Evolutionary conservation across 2,113 vertebrate genomes (phyloP).

Genomic region (Grus americana): DNA sequence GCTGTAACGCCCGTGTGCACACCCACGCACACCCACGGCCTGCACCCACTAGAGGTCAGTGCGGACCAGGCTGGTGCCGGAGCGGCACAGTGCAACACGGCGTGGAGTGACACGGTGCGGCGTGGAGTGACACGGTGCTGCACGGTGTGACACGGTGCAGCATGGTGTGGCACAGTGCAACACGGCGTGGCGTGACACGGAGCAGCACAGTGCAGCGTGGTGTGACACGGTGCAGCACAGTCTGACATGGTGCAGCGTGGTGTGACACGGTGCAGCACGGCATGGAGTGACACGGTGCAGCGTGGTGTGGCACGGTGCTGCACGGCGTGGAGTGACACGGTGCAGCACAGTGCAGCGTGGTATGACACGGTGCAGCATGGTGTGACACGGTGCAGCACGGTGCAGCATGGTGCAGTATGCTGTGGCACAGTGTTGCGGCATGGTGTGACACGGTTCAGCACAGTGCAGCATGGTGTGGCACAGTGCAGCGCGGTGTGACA

Average conservation of each 20-base stretch:
- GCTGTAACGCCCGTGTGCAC: neutral
- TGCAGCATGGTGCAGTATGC: accelerated
- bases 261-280: neutral
- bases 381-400: accelerated
- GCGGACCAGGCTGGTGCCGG: accelerated
- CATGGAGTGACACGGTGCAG: neutral
- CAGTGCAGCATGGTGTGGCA: no score
- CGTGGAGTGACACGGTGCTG: no score
- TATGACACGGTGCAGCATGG: neutral
- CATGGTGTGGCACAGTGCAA: accelerated
- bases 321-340: neutral
- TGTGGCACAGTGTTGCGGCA: accelerated
- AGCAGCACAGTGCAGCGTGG: no score
- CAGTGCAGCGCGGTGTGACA: no score
- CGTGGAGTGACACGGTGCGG: no score
- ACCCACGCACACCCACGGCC: accelerated
- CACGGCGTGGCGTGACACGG: accelerated
- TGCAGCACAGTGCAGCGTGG: no score
- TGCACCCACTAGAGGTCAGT: neutral
- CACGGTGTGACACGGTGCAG: accelerated
- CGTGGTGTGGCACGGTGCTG: no score
- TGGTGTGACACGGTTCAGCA: neutral
- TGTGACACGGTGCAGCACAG: accelerated
- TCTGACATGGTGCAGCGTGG: no score
- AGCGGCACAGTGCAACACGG: neutral